Conservation (phyloP, 2,797 vertebrate species). For the Danio albolineatus region DNA sequence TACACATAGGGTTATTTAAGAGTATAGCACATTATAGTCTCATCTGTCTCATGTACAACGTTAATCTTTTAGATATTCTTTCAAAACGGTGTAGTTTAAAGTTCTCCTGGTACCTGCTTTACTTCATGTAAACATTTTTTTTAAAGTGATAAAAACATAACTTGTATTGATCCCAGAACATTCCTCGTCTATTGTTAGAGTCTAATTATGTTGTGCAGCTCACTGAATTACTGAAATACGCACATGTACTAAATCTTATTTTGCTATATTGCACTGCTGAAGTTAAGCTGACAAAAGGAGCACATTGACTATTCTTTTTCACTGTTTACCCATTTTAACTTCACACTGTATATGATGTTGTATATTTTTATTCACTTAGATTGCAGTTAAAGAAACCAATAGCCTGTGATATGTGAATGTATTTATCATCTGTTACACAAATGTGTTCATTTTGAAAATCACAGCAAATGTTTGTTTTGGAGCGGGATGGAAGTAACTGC, state of each 20-base stretch:
- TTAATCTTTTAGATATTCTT: background rate
- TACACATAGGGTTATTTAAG: background rate
- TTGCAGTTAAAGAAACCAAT: constrained; percentile 14
- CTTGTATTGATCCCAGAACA: background rate
- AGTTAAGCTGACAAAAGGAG: constrained; percentile 23
- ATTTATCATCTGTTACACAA: constrained; percentile 27
- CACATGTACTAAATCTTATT: constrained; percentile 38
- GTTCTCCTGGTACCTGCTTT: background rate
- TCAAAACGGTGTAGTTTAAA: background rate
- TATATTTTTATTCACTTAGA: constrained; percentile 30
- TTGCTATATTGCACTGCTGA: constrained; percentile 44
- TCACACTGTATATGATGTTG: constrained; percentile 76
- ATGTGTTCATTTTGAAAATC: constrained; percentile 1
- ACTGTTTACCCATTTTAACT: constrained; percentile 75
- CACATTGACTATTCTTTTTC: constrained; percentile 47
- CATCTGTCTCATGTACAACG: background rate
- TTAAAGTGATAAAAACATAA: background rate
- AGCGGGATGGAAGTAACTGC: background rate
- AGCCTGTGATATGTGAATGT: constrained; percentile 12
- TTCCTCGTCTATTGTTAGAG: constrained; percentile 77
- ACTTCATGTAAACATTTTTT: background rate
- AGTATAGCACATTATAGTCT: background rate
- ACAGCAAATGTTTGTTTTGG: background rate
- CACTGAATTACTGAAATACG: constrained; percentile 35
- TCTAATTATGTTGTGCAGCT: constrained; percentile 46